Evolutionary conservation across 2,113 vertebrate species (phyloP).

Genomic region (Suricata suricatta): DNA sequence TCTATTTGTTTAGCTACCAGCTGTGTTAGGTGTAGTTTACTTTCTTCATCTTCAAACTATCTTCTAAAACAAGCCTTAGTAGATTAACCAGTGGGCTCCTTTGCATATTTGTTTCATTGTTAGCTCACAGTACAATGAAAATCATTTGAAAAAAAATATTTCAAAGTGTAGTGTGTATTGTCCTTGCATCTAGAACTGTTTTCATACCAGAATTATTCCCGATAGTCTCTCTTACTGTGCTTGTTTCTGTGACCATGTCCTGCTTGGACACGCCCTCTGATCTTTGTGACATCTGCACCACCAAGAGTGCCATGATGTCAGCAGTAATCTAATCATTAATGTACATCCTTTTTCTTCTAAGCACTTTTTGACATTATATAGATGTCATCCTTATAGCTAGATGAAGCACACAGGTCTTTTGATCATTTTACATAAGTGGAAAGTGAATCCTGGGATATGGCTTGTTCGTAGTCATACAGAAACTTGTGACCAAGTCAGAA

Average conservation of each 20-base stretch:
- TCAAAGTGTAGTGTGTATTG: neutral
- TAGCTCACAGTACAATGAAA: neutral
- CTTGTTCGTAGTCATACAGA: neutral
- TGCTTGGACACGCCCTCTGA: neutral
- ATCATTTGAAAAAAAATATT: conserved; percentile 39
- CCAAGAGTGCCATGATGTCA: neutral
- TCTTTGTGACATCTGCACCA: neutral
- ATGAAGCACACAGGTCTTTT: neutral
- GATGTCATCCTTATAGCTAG: neutral
- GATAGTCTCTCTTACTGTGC: neutral
- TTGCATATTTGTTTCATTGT: neutral
- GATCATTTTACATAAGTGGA: neutral
- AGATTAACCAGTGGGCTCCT: conserved; percentile 4
- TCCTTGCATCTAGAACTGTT: neutral
- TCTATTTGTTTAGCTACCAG: conserved; percentile 59
- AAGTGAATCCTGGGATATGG: neutral
- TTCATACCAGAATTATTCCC: neutral
- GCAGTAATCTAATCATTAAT: neutral
- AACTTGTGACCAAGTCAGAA: neutral
- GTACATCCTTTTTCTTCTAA: neutral
- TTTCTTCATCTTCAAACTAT: conserved; percentile 57
- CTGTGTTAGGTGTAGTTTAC: conserved; percentile 56
- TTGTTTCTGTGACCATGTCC: neutral
- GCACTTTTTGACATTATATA: neutral
- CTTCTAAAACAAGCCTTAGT: conserved; percentile 51